Evolutionary conservation across 2,113 vertebrate species (phyloP).

Genomic region (Melanerpes aurifrons): DNA sequence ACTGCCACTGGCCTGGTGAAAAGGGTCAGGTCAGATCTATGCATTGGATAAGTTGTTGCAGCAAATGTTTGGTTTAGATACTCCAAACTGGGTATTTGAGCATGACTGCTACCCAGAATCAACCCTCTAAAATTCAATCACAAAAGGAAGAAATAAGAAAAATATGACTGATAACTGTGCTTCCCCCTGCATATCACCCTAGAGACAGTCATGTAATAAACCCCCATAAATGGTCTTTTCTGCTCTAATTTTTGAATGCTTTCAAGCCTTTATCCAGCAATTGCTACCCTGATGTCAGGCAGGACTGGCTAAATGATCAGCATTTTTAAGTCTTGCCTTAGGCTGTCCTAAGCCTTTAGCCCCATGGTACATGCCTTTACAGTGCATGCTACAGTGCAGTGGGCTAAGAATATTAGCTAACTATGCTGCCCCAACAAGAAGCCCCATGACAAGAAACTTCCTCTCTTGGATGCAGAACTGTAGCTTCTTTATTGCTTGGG

Average conservation of each 20-base stretch:
- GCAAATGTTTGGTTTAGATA: too few relatives aligned
- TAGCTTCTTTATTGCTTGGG: background rate
- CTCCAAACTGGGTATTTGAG: too few relatives aligned
- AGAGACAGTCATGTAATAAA: background rate
- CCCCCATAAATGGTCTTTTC: background rate
- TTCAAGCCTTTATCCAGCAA: background rate
- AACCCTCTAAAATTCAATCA: background rate
- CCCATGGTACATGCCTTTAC: background rate
- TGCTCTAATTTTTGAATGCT: background rate
- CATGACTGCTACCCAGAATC: background rate
- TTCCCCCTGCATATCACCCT: rapidly evolving
- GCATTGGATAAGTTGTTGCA: too few relatives aligned
- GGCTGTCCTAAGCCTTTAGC: background rate
- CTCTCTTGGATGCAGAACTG: background rate
- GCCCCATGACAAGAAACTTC: background rate
- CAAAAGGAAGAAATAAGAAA: background rate
- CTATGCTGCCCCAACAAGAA: background rate
- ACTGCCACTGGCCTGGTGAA: too few relatives aligned
- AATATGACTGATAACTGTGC: background rate
- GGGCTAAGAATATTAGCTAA: background rate
- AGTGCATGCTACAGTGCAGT: rapidly evolving
- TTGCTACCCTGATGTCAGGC: background rate
- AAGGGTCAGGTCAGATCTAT: too few relatives aligned
- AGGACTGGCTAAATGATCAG: background rate
- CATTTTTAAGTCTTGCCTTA: background rate